Percentiles rank a stretch among this genome's conserved stretches.
These are phyloP conservation scores for Drosophila orena DNA, from an alignment of 1,140 invertebrate genomes.

Conservation along the genomic window DNA sequence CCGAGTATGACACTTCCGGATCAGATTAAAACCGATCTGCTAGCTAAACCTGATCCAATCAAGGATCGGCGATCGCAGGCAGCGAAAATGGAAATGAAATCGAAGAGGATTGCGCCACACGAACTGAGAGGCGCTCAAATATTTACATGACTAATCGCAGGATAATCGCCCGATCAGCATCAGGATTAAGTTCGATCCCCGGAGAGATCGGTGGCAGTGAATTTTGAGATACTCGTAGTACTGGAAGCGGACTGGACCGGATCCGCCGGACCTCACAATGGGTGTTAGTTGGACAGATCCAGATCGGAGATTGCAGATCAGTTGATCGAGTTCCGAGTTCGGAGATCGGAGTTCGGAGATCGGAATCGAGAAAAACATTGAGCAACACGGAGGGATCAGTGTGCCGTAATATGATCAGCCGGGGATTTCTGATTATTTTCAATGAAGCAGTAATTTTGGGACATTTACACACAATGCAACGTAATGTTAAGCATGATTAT, in stretches of 20 bases:
- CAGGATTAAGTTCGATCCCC: conserved; percentile 34
- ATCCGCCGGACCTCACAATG: conserved; percentile 17
- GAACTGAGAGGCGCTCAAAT: conserved; percentile 23
- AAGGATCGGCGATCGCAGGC: conserved; percentile 25
- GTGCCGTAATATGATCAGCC: conserved; percentile 31
- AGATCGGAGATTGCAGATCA: conserved; percentile 17
- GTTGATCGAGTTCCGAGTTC: conserved; percentile 24
- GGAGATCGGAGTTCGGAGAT: neutral
- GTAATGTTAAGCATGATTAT: neutral
- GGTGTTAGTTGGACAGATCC: conserved; percentile 39
- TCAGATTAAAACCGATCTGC: conserved; percentile 21
- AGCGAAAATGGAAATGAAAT: conserved; percentile 21
- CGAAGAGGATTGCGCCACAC: conserved; percentile 34
- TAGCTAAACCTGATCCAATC: conserved; percentile 41
- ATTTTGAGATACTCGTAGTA: conserved; percentile 24
- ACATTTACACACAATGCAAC: conserved; percentile 9
- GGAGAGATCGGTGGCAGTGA: conserved; percentile 8
- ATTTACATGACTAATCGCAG: conserved; percentile 47
- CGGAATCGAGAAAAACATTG: conserved; percentile 20
- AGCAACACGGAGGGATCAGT: conserved; percentile 13
- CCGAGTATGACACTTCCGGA: conserved; percentile 36
- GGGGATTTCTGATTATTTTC: conserved; percentile 22
- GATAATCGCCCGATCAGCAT: conserved; percentile 49
- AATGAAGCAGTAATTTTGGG: conserved; percentile 26
- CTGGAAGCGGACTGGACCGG: neutral